phyloP scores from a whole-genome alignment of 1,140 invertebrate species.

The Leptopilina boulardi region DNA sequence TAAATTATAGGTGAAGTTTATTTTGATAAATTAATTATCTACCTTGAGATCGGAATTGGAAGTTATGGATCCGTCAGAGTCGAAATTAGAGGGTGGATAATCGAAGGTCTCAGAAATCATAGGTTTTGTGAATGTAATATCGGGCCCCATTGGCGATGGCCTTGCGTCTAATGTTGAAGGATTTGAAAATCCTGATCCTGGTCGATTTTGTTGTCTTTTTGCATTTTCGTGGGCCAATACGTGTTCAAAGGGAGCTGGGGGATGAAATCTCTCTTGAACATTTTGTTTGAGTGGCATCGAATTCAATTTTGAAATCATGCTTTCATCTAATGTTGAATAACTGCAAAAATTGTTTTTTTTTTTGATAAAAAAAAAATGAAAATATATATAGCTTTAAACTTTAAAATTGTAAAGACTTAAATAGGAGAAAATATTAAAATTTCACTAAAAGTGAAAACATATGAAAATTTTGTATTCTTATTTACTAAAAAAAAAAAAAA shows the following conservation, averaged over 20 bases:
- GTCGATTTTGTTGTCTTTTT: constrained; percentile 37
- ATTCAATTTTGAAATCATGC: constrained; percentile 59
- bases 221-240: constrained; percentile 49
- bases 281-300: constrained; percentile 45
- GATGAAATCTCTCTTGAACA: constrained; percentile 67
- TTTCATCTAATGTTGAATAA: constrained; percentile 64
- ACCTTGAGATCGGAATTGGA: background rate
- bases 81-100: constrained; percentile 45
- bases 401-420: too few species aligned
- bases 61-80: constrained; percentile 42
- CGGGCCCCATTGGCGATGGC: constrained; percentile 18
- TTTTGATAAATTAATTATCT: background rate
- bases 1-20: background rate
- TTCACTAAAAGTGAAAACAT: background rate
- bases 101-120: constrained; percentile 48
- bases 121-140: constrained; percentile 45
- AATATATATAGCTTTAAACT: too few species aligned
- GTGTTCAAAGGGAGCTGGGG: constrained; percentile 62
- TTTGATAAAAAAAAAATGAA: too few species aligned
- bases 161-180: background rate
- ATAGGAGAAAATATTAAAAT: background rate
- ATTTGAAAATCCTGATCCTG: background rate
- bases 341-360: constrained; percentile 48
- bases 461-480: background rate
- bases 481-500: background rate